Evolutionary conservation across 2,888 invertebrate genomes (phyloP).

Genomic region (Blomia tropicalis): DNA sequence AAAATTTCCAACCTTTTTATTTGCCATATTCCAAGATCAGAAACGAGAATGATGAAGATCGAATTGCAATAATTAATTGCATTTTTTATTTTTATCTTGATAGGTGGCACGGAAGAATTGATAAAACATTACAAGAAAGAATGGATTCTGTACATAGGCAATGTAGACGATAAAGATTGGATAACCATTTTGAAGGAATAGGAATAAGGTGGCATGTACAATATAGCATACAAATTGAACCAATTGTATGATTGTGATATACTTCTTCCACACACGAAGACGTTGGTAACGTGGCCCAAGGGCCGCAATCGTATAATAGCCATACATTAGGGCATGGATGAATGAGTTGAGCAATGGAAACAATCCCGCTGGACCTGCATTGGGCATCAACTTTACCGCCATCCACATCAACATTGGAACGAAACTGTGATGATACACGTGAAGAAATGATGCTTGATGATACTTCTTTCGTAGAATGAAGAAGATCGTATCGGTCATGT

Average conservation of each 20-base stretch:
- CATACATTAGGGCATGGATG: constrained; percentile 25
- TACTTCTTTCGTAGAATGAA: constrained; percentile 29
- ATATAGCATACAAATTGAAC: not conserved
- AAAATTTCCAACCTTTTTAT: too few species aligned
- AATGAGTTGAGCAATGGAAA: constrained; percentile 29
- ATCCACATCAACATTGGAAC: constrained; percentile 22
- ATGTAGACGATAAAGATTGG: constrained; percentile 5
- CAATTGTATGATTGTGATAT: constrained; percentile 1
- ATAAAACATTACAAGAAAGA: constrained; percentile 2
- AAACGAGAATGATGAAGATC: too few species aligned
- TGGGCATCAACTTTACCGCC: not conserved
- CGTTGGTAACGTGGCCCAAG: not conserved
- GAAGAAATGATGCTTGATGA: constrained; percentile 27
- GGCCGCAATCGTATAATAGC: not conserved
- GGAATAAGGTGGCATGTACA: constrained; percentile 7
- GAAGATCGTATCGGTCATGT: constrained; percentile 28
- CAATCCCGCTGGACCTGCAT: constrained; percentile 28
- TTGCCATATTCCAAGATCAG: too few species aligned
- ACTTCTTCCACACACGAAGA: constrained; percentile 4
- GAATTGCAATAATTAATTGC: too few species aligned
- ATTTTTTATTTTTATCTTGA: not conserved
- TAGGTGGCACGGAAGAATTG: constrained; percentile 8
- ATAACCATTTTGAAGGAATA: constrained; percentile 8
- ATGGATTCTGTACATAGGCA: constrained; percentile 8
- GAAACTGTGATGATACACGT: constrained; percentile 29